Evolutionary conservation across 1,140 invertebrate species (phyloP).

Genomic region (Drosophila truncata): DNA sequence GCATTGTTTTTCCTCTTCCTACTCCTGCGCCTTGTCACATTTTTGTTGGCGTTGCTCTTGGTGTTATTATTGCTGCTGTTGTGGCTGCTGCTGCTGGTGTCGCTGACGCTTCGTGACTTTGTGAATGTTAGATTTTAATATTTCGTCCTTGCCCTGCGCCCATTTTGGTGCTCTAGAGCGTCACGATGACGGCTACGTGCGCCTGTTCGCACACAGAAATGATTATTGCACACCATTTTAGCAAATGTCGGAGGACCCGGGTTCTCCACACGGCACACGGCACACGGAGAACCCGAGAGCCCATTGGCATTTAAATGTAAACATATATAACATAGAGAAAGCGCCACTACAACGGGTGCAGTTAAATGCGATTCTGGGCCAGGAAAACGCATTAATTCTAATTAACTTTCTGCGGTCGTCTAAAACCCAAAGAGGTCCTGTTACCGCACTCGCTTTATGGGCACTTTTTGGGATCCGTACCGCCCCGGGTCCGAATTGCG

Average conservation of each 20-base stretch:
- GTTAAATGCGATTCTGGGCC: constrained; percentile 73
- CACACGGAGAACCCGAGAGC: neutral
- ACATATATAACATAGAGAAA: constrained; percentile 49
- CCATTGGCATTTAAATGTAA: constrained; percentile 70
- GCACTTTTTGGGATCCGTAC: constrained; percentile 36
- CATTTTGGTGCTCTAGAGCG: constrained; percentile 53
- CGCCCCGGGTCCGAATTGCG: constrained; percentile 59
- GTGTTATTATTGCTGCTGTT: constrained; percentile 58
- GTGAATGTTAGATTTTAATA: constrained; percentile 76
- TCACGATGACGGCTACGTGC: constrained; percentile 74
- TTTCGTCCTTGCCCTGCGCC: constrained; percentile 51
- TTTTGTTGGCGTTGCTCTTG: constrained; percentile 40
- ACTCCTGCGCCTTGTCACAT: constrained; percentile 5
- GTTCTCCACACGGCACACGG: neutral
- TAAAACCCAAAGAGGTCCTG: constrained; percentile 57
- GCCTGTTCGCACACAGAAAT: constrained; percentile 67
- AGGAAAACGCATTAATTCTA: constrained; percentile 78
- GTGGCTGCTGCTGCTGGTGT: constrained; percentile 46
- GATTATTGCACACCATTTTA: constrained; percentile 75
- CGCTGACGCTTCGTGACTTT: constrained; percentile 61
- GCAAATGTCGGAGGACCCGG: constrained; percentile 45
- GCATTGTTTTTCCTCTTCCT: constrained; percentile 55
- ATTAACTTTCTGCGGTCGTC: constrained; percentile 79
- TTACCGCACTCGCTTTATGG: constrained; percentile 62
- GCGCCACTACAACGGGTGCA: constrained; percentile 48